These are phyloP conservation scores for Lumbricus terrestris DNA, from an alignment of 2,888 invertebrate genomes.

Conservation along the genomic window DNA sequence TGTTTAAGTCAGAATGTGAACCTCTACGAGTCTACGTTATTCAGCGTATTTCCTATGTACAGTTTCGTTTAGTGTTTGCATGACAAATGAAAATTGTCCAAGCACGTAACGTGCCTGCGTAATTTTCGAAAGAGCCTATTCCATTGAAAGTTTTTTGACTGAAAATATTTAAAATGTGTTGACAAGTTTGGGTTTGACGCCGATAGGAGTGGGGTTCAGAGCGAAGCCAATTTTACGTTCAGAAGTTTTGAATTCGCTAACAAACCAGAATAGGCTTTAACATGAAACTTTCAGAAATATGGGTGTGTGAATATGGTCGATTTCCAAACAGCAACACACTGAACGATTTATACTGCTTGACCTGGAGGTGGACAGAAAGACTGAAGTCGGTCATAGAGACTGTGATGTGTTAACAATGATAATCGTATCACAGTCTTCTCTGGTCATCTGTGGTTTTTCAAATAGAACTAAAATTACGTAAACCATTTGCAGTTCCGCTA, in stretches of 20 bases:
- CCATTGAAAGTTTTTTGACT: background rate
- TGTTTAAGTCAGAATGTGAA: background rate
- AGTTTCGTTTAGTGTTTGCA: too few relatives aligned
- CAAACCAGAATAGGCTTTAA: background rate
- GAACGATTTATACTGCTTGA: background rate
- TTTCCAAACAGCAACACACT: background rate
- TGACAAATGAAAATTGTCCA: too few relatives aligned
- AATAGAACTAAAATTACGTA: background rate
- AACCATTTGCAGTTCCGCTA: background rate
- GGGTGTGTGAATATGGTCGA: background rate
- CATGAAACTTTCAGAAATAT: background rate
- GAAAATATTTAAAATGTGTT: background rate
- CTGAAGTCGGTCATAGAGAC: background rate
- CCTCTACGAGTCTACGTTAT: background rate
- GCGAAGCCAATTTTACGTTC: background rate
- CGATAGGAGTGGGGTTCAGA: background rate
- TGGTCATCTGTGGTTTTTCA: conserved; percentile 11
- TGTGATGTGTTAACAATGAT: background rate
- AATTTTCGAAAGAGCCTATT: background rate
- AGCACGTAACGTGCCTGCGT: background rate
- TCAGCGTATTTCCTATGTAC: background rate
- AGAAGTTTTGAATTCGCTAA: background rate
- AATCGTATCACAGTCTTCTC: conserved; percentile 15
- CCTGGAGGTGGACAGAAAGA: background rate
- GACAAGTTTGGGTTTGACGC: background rate